Evolutionary conservation across 1,140 invertebrate species (phyloP), one percentile per base, ranked within the genome.

Genomic region (Ectropis grisescens): DNA sequence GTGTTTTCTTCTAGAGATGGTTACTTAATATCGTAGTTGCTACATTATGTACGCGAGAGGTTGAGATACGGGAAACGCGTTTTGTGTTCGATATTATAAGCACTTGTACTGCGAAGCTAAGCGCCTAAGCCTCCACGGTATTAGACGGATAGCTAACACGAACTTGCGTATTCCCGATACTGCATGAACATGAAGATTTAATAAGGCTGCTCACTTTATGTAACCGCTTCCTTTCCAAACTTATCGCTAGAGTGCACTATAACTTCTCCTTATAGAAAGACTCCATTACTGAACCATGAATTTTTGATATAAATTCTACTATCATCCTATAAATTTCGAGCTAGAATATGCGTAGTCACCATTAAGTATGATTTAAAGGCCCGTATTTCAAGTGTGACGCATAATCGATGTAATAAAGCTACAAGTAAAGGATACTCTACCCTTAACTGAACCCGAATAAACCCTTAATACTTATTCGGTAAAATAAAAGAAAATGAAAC

Each of bases 291-390:
- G 19, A 32, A 47, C 39, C 33, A 23, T 40, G 32, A 37, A 41
- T 46, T 47, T 48, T 50, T 56, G 48, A 56, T 59, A 50, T 59
- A 59, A 56, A 49, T 52, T 56, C 39, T 46, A 50, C 47, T 55
- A 50, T 47, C 41, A 41, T 46, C 44, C 49, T 58, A 67, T 67
- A 67, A 67, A 67, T 62, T 67, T 51, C 30, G 33, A 36, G 58
- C 32, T 43, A 55, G 58, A 67, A 60, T 62, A 62, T 60, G 57
- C 58, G 51, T 67, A 60, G 49, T 67, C 57, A 56, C 49, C 58
- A 60, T 62, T 60, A 67, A 60, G 46, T 58, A 48, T 62, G 58
- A 67, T 67, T 67, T 62, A 62, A 62, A 41, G 45, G 45, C 40
- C 45, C 54, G 45, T 67, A 48, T 54, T 52, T 67, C 52, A 58